Evolutionary conservation across 2,888 invertebrate species (phyloP).

Genomic region (Agonopterix subpropinquella): DNA sequence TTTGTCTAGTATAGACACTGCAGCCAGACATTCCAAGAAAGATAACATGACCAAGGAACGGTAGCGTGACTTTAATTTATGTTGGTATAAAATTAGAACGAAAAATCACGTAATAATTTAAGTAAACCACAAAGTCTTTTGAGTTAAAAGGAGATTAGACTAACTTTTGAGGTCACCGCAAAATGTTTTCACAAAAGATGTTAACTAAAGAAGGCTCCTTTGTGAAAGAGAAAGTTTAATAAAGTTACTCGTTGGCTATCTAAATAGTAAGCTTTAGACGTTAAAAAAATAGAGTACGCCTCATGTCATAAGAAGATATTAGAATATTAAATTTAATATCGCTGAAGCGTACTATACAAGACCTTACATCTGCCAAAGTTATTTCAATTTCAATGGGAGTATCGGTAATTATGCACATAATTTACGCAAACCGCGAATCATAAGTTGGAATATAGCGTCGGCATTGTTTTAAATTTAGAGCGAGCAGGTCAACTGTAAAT

Average conservation of each 20-base stretch:
- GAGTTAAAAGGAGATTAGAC: not conserved
- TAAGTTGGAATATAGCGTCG: slow-evolving; percentile 23
- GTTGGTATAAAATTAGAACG: slow-evolving; percentile 4
- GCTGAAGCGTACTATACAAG: not conserved
- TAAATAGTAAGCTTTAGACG: too few relatives aligned
- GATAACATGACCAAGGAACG: slow-evolving; percentile 7
- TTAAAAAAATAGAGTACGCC: too few relatives aligned
- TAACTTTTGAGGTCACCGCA: not conserved
- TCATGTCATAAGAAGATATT: too few relatives aligned
- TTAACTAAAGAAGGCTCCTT: not conserved
- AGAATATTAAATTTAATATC: not conserved
- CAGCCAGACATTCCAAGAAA: slow-evolving; percentile 14
- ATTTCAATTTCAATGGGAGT: slow-evolving; percentile 7
- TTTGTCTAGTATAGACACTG: slow-evolving; percentile 10
- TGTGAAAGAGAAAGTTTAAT: too few relatives aligned
- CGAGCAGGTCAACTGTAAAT: slow-evolving; percentile 29
- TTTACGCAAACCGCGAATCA: slow-evolving; percentile 14
- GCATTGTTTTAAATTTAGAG: slow-evolving; percentile 44
- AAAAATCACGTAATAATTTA: slow-evolving; percentile 2
- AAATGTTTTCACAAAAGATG: not conserved
- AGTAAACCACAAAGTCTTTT: not conserved
- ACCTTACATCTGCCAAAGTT: not conserved
- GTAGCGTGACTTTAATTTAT: slow-evolving; percentile 1
- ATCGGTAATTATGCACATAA: slow-evolving; percentile 9
- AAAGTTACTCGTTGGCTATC: too few relatives aligned